Base-by-base conservation (phyloP, 2,888 invertebrate species). In the Crematogaster levior region DNA sequence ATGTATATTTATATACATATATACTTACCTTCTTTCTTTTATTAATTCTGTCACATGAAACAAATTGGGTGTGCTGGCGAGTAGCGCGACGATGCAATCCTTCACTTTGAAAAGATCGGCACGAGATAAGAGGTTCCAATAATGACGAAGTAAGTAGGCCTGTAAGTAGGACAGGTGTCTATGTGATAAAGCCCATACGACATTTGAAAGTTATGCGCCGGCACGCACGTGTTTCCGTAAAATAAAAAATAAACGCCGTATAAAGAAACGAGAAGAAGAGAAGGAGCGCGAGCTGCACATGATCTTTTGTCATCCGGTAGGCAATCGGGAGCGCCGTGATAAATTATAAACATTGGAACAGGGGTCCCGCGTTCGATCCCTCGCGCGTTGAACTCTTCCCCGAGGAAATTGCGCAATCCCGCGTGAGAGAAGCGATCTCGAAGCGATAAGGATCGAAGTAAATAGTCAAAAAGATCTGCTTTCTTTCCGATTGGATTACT, bases 131-230 rank as follows among this genome's bases (percentile, higher is more conserved):
- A 68, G 81, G 85, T 84, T 86, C 83, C 89, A 89, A 91, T 93
- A 91, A 91, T 91, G 92, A 93, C 91, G 87, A 91, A 18, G 40
- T 40, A 40, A 40, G 40, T 40, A 40, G 40, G 88, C 88, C 89
- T 68, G 92, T 92, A 94, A 93, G 93, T 93, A 91, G 93, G 93
- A 93, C 93, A 93, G 93, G 93, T 92, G 92, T 93, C 91, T 87
- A 89, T 81, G 90, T 90, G 93, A 93, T 93, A 93, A 93, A 91
- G 88, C 90, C 88, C 89, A 91, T 86, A 88, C 91, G 91, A 91
- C 89, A 89, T 91, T 89, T 90, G 88, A 90, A 92, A 93, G 89
- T 93, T 94, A 94, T 94, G 94, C 93, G 88, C 88, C 82, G 90
- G 89, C 94, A 94, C 92, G 94, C 93, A 93, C 92, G 85, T 85